Base-by-base conservation (phyloP, 2,888 invertebrate species). In the Microplitis manilae region DNA sequence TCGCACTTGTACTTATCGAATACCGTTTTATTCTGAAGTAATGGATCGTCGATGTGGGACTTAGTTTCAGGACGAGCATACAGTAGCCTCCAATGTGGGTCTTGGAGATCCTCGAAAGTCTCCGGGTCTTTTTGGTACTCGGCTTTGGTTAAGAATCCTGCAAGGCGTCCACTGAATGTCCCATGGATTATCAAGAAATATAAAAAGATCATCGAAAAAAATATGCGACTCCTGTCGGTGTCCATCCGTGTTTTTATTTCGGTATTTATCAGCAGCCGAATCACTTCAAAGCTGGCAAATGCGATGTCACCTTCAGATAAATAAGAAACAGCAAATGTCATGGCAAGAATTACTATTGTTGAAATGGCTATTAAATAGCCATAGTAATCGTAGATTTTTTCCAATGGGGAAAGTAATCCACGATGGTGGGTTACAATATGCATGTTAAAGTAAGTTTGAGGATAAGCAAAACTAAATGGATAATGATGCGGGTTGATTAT, bases 141-240 rank as follows among this genome's bases (percentile, higher is more conserved):
- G 2, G 30, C 8, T 17, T 64, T 72, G 8, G 64, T 72, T 0
- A 72, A 20, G 15, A 72, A 72, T 40, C n/a, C 20, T 5, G 64
- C 61, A 6, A 72, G 13, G 17, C 41, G 64, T 1, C 72, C 72
- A 6, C 38, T 38, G 41, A 72, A 72, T 39, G 64, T 64, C 4
- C 62, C 64, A 4, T 72, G 72, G 7, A 72, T n/a, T 9, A 72
- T 64, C 17, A 72, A n/a, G 13, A 72, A 72, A 17, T 72, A 64
- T 38, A 62, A 39, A 41, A 72, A 72, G 38, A 72, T 61, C 17
- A 40, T 17, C 2, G 15, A 64, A 40, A 72, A 72, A 40, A 72
- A 72, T 9, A 64, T 72, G 13, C 61, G 39, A 7, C 15, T 13
- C 15, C 20, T 17, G 2, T 20, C 1, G 6, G 17, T 62, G 5